Percentiles rank a stretch among this genome's conserved stretches.
Evolutionary conservation across 2,888 invertebrate species (phyloP).

Genomic region (Ennomos quercinarius): DNA sequence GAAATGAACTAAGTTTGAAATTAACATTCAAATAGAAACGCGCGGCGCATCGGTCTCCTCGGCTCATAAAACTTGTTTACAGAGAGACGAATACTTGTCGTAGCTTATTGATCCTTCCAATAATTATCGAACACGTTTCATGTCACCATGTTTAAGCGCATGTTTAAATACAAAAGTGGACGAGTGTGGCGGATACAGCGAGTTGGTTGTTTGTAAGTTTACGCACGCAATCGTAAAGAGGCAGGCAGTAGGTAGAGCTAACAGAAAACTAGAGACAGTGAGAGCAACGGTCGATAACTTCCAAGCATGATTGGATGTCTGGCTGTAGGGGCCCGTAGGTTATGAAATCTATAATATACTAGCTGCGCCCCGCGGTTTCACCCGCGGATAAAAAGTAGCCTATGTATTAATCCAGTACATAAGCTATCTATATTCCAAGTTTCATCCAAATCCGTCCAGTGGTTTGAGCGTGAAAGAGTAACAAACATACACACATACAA

Average conservation of each 20-base stretch:
- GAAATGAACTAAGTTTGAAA: constrained; percentile 73
- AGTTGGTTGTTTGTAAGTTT: constrained; percentile 75
- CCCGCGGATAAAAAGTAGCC: too few species aligned
- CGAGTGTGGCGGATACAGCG: constrained; percentile 72
- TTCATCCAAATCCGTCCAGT: too few species aligned
- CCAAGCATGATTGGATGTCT: constrained; percentile 39
- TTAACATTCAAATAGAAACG: constrained; percentile 82
- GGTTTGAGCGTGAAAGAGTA: too few species aligned
- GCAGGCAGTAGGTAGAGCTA: constrained; percentile 80
- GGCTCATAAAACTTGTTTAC: constrained; percentile 79
- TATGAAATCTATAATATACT: neutral
- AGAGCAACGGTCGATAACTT: constrained; percentile 57
- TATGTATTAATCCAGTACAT: too few species aligned
- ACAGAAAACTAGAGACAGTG: constrained; percentile 70
- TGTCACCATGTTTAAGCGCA: constrained; percentile 79
- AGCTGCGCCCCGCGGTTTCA: too few species aligned
- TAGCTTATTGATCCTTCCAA: constrained; percentile 84
- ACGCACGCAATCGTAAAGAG: constrained; percentile 79
- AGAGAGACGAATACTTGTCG: constrained; percentile 79
- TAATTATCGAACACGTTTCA: constrained; percentile 85
- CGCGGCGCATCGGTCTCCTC: constrained; percentile 61
- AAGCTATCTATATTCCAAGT: too few species aligned
- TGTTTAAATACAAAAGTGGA: constrained; percentile 79
- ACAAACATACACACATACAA: too few species aligned
- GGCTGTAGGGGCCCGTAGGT: constrained; percentile 47